phyloP scores from a whole-genome alignment of 2,797 vertebrate species.

The Galagoides demidoff region DNA sequence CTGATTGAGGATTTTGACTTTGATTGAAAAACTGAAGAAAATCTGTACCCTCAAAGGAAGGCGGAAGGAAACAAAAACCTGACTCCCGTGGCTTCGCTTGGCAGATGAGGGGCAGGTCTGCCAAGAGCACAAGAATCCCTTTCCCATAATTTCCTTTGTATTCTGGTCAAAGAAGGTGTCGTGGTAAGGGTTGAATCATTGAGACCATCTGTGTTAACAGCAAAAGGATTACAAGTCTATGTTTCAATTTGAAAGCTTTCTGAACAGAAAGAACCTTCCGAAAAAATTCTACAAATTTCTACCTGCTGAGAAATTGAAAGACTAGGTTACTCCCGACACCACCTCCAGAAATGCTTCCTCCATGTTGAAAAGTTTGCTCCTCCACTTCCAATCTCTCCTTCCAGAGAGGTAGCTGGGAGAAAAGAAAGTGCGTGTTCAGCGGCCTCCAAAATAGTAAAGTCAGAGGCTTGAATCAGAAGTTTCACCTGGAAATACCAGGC shows the following conservation, averaged over 20 bases:
- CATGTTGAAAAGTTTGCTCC: slow-evolving; percentile 33
- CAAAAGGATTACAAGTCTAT: background rate
- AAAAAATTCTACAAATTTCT: slow-evolving; percentile 70
- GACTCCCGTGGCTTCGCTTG: background rate
- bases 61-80: background rate
- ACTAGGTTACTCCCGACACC: slow-evolving; percentile 43
- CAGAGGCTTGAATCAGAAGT: slow-evolving; percentile 60
- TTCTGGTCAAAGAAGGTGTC: slow-evolving; percentile 39
- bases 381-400: slow-evolving; percentile 44
- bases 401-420: slow-evolving; percentile 53
- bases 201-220: slow-evolving; percentile 67
- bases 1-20: slow-evolving; percentile 63
- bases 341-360: slow-evolving; percentile 68
- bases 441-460: slow-evolving; percentile 59
- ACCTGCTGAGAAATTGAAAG: slow-evolving; percentile 72
- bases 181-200: slow-evolving; percentile 42
- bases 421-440: slow-evolving; percentile 56
- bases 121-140: background rate
- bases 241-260: slow-evolving; percentile 64
- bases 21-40: slow-evolving; percentile 40
- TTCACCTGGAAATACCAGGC: slow-evolving; percentile 46
- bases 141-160: slow-evolving; percentile 23
- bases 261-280: slow-evolving; percentile 70
- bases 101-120: background rate
- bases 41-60: background rate